phyloP scores from a whole-genome alignment of 2,113 vertebrate species.

The Gallinago undulata region DNA sequence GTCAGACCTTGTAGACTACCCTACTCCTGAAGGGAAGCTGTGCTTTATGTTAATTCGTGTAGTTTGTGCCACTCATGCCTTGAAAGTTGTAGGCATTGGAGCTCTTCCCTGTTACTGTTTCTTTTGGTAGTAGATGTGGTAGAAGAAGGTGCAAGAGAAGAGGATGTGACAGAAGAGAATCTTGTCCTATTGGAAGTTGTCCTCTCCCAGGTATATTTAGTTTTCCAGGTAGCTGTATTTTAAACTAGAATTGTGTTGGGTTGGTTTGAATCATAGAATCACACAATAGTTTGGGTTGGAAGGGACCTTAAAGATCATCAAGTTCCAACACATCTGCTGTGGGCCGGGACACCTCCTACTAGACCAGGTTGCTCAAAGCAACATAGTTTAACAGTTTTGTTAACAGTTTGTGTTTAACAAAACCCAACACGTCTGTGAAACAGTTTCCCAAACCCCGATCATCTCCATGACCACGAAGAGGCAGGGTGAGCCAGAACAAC shows the following conservation, averaged over 20 bases:
- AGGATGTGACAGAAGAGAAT: not conserved
- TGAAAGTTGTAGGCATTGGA: not conserved
- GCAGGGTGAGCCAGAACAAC: not conserved
- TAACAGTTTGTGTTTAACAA: not conserved
- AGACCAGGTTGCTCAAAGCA: too few relatives aligned
- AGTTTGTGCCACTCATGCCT: not conserved
- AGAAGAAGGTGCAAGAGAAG: not conserved
- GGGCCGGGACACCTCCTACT: too few relatives aligned
- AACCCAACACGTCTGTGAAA: not conserved
- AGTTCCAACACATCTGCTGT: too few relatives aligned
- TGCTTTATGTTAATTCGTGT: not conserved
- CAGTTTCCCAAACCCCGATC: not conserved
- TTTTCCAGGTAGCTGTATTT: not conserved
- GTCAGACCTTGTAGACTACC: not conserved
- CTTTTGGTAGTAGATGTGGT: not conserved
- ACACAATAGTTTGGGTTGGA: too few relatives aligned
- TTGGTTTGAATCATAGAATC: not conserved
- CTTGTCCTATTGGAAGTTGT: not conserved
- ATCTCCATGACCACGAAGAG: rapidly evolving
- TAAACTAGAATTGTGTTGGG: not conserved
- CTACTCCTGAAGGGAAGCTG: not conserved
- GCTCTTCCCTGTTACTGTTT: not conserved
- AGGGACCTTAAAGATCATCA: too few relatives aligned
- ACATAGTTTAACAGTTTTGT: too few relatives aligned
- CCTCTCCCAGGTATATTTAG: not conserved